These are phyloP conservation scores for Neolamprologus variostigma DNA, from an alignment of 2,113 vertebrate species.

Conservation along the genomic window DNA sequence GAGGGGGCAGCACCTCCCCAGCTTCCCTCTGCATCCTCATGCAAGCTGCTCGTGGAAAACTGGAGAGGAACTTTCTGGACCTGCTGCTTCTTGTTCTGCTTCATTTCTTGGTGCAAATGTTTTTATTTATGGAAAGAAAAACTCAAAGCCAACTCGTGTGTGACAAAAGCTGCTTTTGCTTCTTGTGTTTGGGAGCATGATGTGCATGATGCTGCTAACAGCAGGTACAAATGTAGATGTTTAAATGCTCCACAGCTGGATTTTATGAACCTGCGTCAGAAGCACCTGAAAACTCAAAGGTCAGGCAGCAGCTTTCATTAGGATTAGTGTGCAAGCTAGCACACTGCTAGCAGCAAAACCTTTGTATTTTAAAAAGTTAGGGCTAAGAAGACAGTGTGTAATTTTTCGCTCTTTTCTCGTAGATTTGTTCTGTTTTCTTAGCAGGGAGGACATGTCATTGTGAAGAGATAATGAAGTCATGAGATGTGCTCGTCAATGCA, in stretches of 20 bases:
- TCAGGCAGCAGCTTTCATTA: neutral
- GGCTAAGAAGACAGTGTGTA: neutral
- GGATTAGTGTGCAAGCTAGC: neutral
- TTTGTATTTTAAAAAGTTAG: rapidly evolving
- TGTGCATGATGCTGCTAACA: rapidly evolving
- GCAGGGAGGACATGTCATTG: neutral
- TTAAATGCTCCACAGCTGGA: neutral
- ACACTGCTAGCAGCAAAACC: neutral
- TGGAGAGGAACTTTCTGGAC: neutral
- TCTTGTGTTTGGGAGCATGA: rapidly evolving
- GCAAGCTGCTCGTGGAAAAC: neutral
- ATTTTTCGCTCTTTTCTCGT: rapidly evolving
- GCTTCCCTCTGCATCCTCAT: rapidly evolving
- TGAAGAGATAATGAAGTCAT: neutral
- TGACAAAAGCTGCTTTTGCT: neutral
- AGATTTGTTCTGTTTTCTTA: neutral
- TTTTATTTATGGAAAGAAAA: neutral
- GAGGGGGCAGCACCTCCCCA: neutral
- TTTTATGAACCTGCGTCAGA: neutral
- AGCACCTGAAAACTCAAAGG: neutral
- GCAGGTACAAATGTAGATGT: neutral
- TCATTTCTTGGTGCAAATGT: neutral
- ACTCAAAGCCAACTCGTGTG: rapidly evolving
- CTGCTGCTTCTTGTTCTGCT: neutral
- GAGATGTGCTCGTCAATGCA: rapidly evolving